Base-by-base conservation (phyloP, 1,140 invertebrate genomes). In the Venturia canescens region DNA sequence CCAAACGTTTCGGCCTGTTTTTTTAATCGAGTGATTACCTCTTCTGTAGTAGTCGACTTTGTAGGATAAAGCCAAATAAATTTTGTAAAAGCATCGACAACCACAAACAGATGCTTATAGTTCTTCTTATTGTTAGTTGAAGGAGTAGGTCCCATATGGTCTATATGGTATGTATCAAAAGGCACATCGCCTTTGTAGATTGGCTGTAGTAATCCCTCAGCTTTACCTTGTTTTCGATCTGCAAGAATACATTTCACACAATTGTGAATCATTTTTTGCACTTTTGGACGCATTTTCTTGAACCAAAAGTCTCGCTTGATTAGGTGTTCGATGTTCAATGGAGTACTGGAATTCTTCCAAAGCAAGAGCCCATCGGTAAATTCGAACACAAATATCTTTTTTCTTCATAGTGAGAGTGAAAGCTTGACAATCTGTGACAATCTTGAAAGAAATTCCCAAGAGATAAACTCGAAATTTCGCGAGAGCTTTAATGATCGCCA, bases 1-100 rank as follows among this genome's bases (percentile, higher is more conserved):
- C 72, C 72, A 50, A 75, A 75, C 48, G 48, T 75, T 53, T 29
- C 50, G 11, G 72, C 72, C 57, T 75, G 72, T 75, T 31, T 75
- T 11, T 57, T 75, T 16, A 75, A 50, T n/a, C 72, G 70, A 26
- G 44, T 4, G 15, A 74, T 74, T 21, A 74, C 70, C 26, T 74
- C 70, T n/a, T 74, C 70, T 2, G 69, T 48, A 16, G 69, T 71
- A 5, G 69, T 71, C n/a, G 34, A 71, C 48, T 71, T 71, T 3
- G 69, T 48, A 11, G 69, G 69, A 23, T 71, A 71, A 16, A 71
- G 21, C 69, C 31, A 71, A 15, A 44, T 34, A 48, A 71, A 71
- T 21, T 71, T 71, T 11, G 69, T 71, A 23, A 71, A 71, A 16
- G 34, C 69, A 44, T 71, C 69, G 13, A 48, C 38, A 34, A 71